phyloP scores from a whole-genome alignment of 64 coral and sea anemone genomes.

The Actinia equina region DNA sequence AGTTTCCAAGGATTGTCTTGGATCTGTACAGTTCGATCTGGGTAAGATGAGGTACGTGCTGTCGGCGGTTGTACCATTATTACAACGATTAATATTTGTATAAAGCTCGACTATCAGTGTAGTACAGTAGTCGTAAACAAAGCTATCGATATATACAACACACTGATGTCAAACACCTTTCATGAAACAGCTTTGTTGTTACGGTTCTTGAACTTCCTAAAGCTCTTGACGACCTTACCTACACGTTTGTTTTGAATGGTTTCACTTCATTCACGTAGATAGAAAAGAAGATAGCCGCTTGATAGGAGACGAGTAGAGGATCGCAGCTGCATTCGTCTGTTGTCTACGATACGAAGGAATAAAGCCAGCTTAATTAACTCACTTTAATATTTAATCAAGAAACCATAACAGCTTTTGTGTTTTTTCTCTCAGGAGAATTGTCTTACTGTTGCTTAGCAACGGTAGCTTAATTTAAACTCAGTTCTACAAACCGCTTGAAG shows the following conservation, averaged over 20 bases:
- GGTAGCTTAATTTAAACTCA: neutral
- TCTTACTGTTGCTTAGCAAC: neutral
- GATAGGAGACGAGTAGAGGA: neutral
- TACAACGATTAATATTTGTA: neutral
- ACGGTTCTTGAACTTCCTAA: neutral
- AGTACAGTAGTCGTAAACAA: neutral
- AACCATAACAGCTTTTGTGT: neutral
- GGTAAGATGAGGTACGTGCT: neutral
- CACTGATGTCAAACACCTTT: neutral
- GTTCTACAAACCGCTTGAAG: neutral
- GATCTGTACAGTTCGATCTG: neutral
- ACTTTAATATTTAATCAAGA: conserved; percentile 16
- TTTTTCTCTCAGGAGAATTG: neutral
- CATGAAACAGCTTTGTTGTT: neutral
- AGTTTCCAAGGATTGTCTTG: conserved; percentile 5
- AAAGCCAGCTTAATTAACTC: conserved; percentile 13
- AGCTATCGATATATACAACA: neutral
- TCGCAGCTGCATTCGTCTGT: neutral
- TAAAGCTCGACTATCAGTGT: neutral
- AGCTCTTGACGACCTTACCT: neutral
- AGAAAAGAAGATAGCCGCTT: neutral
- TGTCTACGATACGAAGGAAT: conserved; percentile 1
- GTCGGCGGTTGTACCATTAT: neutral
- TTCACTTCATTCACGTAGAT: neutral
- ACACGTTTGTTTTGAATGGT: neutral